These are phyloP conservation scores for Microtus oregoni DNA, from an alignment of 2,113 vertebrate species.

Conservation along the genomic window DNA sequence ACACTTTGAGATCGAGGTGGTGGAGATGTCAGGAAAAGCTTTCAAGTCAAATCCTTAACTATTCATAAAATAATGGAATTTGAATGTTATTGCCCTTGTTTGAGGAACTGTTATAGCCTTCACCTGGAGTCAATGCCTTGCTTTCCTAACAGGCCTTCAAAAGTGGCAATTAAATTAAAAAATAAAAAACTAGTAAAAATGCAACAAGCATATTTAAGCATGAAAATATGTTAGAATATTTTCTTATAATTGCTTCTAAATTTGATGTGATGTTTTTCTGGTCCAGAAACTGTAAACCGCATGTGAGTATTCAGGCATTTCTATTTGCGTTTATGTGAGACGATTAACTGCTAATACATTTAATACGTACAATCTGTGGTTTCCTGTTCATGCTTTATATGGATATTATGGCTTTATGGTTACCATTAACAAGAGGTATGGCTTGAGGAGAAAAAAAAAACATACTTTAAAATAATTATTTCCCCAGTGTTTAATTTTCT, in stretches of 20 bases:
- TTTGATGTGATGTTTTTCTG: constrained; percentile 16
- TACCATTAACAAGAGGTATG: constrained; percentile 64
- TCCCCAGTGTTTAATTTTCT: constrained; percentile 66
- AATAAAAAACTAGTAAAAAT: not conserved
- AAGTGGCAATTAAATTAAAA: not conserved
- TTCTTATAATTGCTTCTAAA: constrained; percentile 63
- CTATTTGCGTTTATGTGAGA: constrained; percentile 61
- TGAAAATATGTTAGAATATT: constrained; percentile 25
- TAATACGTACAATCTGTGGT: constrained; percentile 55
- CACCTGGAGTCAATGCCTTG: not conserved
- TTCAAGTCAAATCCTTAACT: not conserved
- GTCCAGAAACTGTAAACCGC: constrained; percentile 58
- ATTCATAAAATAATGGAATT: not conserved
- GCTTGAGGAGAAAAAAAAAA: constrained; percentile 14
- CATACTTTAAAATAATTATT: constrained; percentile 66
- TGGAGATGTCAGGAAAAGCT: not conserved
- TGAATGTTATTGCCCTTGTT: not conserved
- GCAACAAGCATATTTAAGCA: not conserved
- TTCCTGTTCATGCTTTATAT: constrained; percentile 70
- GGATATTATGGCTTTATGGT: constrained; percentile 63
- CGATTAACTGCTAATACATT: constrained; percentile 65
- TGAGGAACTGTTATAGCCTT: not conserved
- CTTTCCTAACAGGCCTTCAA: constrained; percentile 27
- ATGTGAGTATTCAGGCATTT: constrained; percentile 59
- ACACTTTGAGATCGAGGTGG: no score